Conservation (phyloP, 2,888 invertebrate genomes). For the Microdon myrmicae region DNA sequence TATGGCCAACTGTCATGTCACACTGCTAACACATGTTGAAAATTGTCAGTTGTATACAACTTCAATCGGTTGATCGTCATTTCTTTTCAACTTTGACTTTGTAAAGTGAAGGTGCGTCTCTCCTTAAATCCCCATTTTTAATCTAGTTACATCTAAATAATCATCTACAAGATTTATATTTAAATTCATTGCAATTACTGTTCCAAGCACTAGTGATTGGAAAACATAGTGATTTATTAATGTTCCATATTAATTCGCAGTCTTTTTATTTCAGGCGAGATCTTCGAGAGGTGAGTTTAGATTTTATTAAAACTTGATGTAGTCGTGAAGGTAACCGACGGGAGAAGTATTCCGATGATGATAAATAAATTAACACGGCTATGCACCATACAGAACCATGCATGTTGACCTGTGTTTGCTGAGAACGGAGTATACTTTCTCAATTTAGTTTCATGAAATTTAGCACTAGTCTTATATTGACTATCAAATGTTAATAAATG, state of each 20-base stretch:
- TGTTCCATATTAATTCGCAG: neutral
- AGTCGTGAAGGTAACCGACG: too few species aligned
- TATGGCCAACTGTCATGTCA: too few species aligned
- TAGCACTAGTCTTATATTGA: neutral
- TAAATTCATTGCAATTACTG: neutral
- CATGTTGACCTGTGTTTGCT: conserved; percentile 54
- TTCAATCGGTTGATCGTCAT: conserved; percentile 52
- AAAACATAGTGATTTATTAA: neutral
- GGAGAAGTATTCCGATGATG: conserved; percentile 49
- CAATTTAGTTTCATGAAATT: conserved; percentile 1
- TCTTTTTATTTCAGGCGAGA: conserved; percentile 33
- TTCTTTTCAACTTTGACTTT: conserved; percentile 55
- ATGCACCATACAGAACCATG: conserved; percentile 61
- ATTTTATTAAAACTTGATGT: too few species aligned
- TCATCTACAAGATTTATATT: neutral
- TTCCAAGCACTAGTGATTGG: too few species aligned
- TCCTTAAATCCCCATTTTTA: neutral
- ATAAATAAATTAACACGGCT: conserved; percentile 57
- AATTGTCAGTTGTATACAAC: conserved; percentile 32
- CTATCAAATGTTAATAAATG: conserved; percentile 33
- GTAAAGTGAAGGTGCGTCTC: conserved; percentile 55
- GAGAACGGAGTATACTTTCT: conserved; percentile 37
- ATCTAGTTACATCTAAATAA: conserved; percentile 15
- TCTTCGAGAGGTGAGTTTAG: conserved; percentile 31
- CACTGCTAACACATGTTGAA: too few species aligned